Percentiles rank a stretch among this genome's conserved stretches.
These are phyloP conservation scores for Gryon sp. DNA, from an alignment of 1,140 invertebrate species.

Conservation along the genomic window DNA sequence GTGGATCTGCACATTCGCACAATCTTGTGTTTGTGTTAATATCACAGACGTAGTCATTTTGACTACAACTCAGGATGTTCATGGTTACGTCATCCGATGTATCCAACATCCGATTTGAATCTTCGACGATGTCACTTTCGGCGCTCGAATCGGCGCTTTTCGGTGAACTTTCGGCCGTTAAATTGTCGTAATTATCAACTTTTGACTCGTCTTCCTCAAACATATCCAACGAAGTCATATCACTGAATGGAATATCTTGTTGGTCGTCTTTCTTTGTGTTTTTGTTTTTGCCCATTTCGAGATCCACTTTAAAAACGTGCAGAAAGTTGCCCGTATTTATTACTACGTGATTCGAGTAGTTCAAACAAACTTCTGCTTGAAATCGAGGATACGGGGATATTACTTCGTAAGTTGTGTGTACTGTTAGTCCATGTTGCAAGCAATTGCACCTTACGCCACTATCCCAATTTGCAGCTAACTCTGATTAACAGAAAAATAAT, in stretches of 20 bases:
- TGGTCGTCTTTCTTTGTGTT: conserved; percentile 68
- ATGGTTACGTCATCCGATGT: conserved; percentile 65
- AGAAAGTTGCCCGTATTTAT: conserved; percentile 87
- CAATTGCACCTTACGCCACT: conserved; percentile 82
- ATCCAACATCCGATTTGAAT: conserved; percentile 38
- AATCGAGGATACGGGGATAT: conserved; percentile 85
- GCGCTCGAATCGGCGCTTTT: conserved; percentile 67
- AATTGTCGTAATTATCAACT: conserved; percentile 68
- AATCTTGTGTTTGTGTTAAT: conserved; percentile 69
- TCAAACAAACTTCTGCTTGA: conserved; percentile 82
- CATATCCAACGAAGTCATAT: conserved; percentile 70
- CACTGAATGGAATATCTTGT: conserved; percentile 65
- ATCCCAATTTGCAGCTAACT: conserved; percentile 82
- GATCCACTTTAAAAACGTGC: conserved; percentile 81
- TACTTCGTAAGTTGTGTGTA: conserved; percentile 85
- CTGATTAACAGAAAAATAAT: conserved; percentile 65
- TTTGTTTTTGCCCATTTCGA: conserved; percentile 72
- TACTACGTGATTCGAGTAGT: conserved; percentile 83
- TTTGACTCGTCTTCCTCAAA: conserved; percentile 74
- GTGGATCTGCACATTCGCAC: conserved; percentile 68
- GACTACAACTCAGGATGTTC: conserved; percentile 71
- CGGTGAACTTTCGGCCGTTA: conserved; percentile 66
- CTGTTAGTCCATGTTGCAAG: conserved; percentile 84
- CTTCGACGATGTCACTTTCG: conserved; percentile 71
- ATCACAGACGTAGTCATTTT: conserved; percentile 75